Evolutionary conservation across 2,113 vertebrate genomes (phyloP), one percentile per base, ranked within the genome.

Genomic region (Catharus fuscescens): DNA sequence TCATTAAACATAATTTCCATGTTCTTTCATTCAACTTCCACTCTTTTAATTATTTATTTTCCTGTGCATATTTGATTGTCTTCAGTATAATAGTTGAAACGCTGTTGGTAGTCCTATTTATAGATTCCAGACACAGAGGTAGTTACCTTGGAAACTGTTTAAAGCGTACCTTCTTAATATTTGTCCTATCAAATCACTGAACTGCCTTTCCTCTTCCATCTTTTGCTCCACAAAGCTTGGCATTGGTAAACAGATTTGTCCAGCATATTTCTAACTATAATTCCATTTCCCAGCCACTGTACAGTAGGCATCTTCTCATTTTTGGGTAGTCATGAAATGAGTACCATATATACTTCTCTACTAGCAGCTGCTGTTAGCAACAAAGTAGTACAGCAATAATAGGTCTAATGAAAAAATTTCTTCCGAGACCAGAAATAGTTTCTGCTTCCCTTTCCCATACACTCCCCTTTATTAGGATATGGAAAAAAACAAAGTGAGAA

Each of bases 101-200:
- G 16, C n/a, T 94, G 66, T 88, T 93, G 86, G 23, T 92, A 57
- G 18, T 50, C 32, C 4, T 85, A 77, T 95, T 97, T 96, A 94
- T 87, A 96, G 44, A 93, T 96, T 96, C 44, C 45, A 93, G 53
- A 5, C 83, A 82, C n/a, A 85, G 50, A 95, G n/a, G 5, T 76
- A 90, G 88, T 98, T 97, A 94, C 94, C 94, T 96, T 97, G 96
- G 95, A 97, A 97, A 97, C 95, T 95, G 47, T 95, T 94, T 96
- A 80, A 97, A 97, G 29, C 81, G 23, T 32, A 78, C 95, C 42
- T 90, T 97, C 73, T 95, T 91, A 64, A 44, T 95, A 45, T 95
- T 96, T 94, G 64, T 86, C 96, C 88, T 65, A 52, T 93, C 47
- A 86, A 83, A 91, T 96, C 32, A 53, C 74, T 92, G 82, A 94